Evolutionary conservation across 2,888 invertebrate species (phyloP), one percentile per base, ranked within the genome.

Genomic region (Cheilosia variabilis): DNA sequence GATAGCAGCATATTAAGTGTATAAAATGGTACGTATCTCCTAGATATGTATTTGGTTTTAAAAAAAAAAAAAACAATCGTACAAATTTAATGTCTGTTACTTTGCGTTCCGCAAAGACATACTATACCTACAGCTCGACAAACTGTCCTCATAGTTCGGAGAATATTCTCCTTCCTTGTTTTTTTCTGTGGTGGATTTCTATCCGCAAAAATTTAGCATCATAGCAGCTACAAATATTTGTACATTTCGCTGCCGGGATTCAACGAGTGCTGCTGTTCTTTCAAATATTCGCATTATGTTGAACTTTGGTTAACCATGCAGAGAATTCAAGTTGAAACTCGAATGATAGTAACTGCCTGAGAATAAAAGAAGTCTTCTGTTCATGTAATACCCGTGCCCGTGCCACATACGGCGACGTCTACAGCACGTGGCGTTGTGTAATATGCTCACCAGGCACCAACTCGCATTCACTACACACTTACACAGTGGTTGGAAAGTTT

Each of bases 251-350:
- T 52, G 63, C 57, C 58, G 52, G 63, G 65, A 45, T 63, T 75
- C 66, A 63, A 17, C 41, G 58, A 72, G 52, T 60, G 53, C 43
- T 57, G 69, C 69, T 76, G 76, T 71, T 76, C 53, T 63, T 69
- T 55, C 71, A 72, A 77, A 60, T 72, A 72, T 71, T 82, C 82
- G 66, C 63, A 82, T 77, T 77, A 82, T 82, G 76, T 72, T 82
- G 77, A 77, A 66, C 58, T 50, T 58, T 82, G 82, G 77, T 82
- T 82, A 82, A 82, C 82, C 82, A 82, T 77, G 71, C 77, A 65
- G 65, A 71, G 82, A 82, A 77, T 76, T 82, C 71, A 82, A 82
- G 71, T 77, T 77, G 27, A 60, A 82, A 77, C 71, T 77, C 65
- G 71, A 82, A 82, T 72, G 72, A 60, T 62, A 77, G 65, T 52